Conservation (phyloP, 1,140 invertebrate species). For the Saccostrea echinata region DNA sequence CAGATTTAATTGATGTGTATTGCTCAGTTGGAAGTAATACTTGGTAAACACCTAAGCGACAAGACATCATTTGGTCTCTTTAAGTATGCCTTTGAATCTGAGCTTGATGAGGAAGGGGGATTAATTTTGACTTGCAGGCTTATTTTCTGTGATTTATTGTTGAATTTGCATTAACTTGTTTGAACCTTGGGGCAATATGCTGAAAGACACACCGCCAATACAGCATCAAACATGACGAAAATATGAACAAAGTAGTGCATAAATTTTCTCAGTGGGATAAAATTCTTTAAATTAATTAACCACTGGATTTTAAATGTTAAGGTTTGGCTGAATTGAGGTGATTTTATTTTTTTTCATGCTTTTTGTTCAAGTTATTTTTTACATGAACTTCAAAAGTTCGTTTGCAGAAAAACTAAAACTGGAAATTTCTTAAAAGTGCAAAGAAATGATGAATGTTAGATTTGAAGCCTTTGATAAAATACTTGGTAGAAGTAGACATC, state of each 20-base stretch:
- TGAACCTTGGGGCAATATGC: background rate
- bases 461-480: background rate
- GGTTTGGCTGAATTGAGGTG: background rate
- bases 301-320: background rate
- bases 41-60: background rate
- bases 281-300: constrained; percentile 2
- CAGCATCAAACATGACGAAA: background rate
- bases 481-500: background rate
- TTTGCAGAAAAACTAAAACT: background rate
- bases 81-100: constrained; percentile 13
- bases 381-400: background rate
- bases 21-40: background rate
- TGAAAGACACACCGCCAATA: background rate
- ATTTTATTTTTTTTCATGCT: background rate
- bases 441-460: background rate
- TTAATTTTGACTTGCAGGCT: constrained; percentile 16
- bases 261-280: constrained; percentile 20
- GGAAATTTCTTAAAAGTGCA: background rate
- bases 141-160: constrained; percentile 7
- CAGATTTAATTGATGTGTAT: constrained; percentile 2
- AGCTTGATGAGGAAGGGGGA: constrained; percentile 17
- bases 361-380: background rate
- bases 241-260: constrained; percentile 23
- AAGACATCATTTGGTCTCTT: background rate
- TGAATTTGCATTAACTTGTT: constrained; percentile 4